These are phyloP conservation scores for Euproctis similis DNA, from an alignment of 2,888 invertebrate species.

Conservation along the genomic window DNA sequence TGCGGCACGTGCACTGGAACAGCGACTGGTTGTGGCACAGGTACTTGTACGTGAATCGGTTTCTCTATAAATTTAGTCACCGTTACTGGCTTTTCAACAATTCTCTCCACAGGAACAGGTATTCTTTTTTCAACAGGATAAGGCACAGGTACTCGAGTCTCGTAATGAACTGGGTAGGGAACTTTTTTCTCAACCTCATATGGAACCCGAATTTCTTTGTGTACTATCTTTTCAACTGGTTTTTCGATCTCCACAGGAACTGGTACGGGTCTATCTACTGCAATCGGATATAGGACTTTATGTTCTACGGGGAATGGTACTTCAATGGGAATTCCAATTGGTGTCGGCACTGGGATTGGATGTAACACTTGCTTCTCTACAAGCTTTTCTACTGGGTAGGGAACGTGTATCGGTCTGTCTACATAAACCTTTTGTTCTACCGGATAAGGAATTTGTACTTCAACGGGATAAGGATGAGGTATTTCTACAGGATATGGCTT, in stretches of 20 bases:
- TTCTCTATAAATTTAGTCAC: constrained; percentile 64
- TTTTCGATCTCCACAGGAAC: constrained; percentile 65
- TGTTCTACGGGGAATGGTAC: constrained; percentile 53
- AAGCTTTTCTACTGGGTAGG: constrained; percentile 66
- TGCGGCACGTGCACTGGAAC: constrained; percentile 53
- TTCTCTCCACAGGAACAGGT: constrained; percentile 62
- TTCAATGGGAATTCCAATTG: constrained; percentile 54
- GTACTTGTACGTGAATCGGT: constrained; percentile 57
- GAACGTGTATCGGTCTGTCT: constrained; percentile 65
- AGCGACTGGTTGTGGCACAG: constrained; percentile 53
- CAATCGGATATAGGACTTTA: constrained; percentile 47
- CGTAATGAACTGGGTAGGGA: constrained; percentile 60
- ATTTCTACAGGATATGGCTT: constrained; percentile 77
- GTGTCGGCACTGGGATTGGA: constrained; percentile 56
- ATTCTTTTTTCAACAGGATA: constrained; percentile 61
- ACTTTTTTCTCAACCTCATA: constrained; percentile 71
- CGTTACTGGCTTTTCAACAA: constrained; percentile 73
- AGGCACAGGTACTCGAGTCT: constrained; percentile 64
- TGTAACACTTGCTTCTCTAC: constrained; percentile 68
- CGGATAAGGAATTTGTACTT: constrained; percentile 67
- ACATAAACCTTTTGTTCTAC: constrained; percentile 71
- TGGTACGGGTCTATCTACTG: constrained; percentile 57
- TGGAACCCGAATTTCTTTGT: constrained; percentile 62
- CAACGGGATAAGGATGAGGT: constrained; percentile 69
- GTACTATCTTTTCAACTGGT: constrained; percentile 38